Evolutionary conservation across 2,888 invertebrate species (phyloP), one percentile per base, ranked within the genome.

Genomic region (Allygus modestus): DNA sequence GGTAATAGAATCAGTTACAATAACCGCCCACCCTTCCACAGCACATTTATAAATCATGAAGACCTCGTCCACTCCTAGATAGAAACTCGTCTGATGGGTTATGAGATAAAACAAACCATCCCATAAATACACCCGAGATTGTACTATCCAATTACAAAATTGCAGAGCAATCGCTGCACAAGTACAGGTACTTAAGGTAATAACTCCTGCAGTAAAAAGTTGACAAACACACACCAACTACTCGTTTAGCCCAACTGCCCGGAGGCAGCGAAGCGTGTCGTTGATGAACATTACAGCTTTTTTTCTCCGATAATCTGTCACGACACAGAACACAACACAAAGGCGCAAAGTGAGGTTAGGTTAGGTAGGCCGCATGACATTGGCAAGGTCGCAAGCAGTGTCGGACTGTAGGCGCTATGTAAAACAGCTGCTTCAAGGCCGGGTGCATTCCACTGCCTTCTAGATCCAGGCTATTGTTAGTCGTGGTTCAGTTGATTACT

Each of bases 381-480:
- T 71, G 71, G 71, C 71, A 71, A 71, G 71, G 71, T 20, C 71
- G 71, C 4, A 31, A 11, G 54, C 20, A 23, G 46, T 28, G 41
- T 15, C 2, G 31, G 65, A 0, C 41, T 41, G 71, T 71, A 71
- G 41, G 41, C 17, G 41, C 37, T 37, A 69, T 69, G 69, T 69
- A 69, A 69, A 69, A 33, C 33, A 69, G 33, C 69, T 15, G n/a
- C 33, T 65, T 41, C 71, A 71, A 71, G 71, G 71, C 41, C 71
- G 41, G 41, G 71, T 71, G 71, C 71, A 71, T 71, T 71, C 71
- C 71, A 71, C 71, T 41, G 71, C 71, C 71, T 71, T 20, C 71
- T 33, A n/a, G 65, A 65, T 65, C 28, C 65, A 65, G 71, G 41
- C 37, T 71, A 71, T 71, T 71, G 71, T 71, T 71, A 41, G 71